A percentile compares a stretch with the other conserved stretches of the same genome.
phyloP scores from a whole-genome alignment of 2,888 invertebrate species.

The Crocallis elinguaria region DNA sequence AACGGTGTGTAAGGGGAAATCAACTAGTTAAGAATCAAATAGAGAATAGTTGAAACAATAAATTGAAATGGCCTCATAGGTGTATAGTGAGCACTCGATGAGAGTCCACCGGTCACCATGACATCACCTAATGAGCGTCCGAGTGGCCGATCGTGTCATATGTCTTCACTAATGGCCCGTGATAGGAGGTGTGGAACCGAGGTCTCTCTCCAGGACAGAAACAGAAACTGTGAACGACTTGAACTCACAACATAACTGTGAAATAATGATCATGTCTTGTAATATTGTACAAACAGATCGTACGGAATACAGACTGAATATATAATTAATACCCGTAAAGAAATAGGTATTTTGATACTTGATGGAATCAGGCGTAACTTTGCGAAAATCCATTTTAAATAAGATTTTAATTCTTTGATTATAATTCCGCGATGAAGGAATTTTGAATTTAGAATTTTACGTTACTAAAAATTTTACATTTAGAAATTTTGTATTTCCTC shows the following conservation, averaged over 20 bases:
- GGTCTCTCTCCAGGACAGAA: constrained; percentile 4
- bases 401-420: too few species aligned
- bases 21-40: constrained; percentile 5
- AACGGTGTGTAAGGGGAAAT: background rate
- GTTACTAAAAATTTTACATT: too few species aligned
- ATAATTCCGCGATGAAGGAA: too few species aligned
- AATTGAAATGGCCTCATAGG: constrained; percentile 21
- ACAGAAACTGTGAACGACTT: background rate
- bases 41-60: constrained; percentile 8
- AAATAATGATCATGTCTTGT: background rate
- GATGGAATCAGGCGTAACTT: too few species aligned
- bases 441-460: too few species aligned
- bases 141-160: constrained; percentile 5
- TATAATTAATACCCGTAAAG: too few species aligned
- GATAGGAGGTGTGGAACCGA: constrained; percentile 8
- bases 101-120: constrained; percentile 2
- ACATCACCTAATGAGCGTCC: constrained; percentile 15
- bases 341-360: too few species aligned
- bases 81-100: constrained; percentile 1
- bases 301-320: too few species aligned
- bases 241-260: background rate
- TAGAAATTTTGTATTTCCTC: too few species aligned
- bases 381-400: too few species aligned
- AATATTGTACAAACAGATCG: too few species aligned
- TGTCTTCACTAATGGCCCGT: constrained; percentile 18